Evolutionary conservation across 2,113 vertebrate genomes (phyloP), one percentile per base, ranked within the genome.

Genomic region (Dipodomys stephensi): DNA sequence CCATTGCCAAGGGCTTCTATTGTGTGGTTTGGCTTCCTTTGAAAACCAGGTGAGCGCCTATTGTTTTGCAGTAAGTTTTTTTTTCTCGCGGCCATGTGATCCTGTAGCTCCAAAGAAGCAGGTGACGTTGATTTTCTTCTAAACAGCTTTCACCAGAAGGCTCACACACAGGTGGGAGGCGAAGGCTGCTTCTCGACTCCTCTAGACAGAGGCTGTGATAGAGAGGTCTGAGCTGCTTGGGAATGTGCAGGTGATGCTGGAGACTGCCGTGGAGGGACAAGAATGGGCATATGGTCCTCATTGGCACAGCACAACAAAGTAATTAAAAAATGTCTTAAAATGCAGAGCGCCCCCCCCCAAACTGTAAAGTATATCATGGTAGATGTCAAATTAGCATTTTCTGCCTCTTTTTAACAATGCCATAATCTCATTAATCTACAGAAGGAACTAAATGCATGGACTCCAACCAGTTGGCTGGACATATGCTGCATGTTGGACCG

Each of bases 291-390:
- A 93, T 96, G 94, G 78, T 28, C 93, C 57, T 92, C 94, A 19
- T 3, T 97, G 73, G 92, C 94, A 90, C 87, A 72, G 67, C 0
- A 71, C 57, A 95, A 97, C 95, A 95, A 84, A 28, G 90, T 88
- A 94, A 84, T 97, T 97, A 96, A 96, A 57, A 98, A 97, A 83
- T 96, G 65, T 92, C 97, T 91, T 30, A 95, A 95, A 96, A 87
- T 80, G 74, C 90, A 94, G 88, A 91, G 82, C 53, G 11, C 3
- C 53, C 49, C 80, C 53, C 96, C 96, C 95, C 93, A 96, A 10
- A 49, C 79, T 83, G 85, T 83, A 97, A 97, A 96, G 87, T 89
- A 71, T 76, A 73, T 92, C 68, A 68, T 87, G 87, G 32, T 95
- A 96, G 92, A 96, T 95, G 87, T 94, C 97, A 93, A 85, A 96